A percentile compares a stretch with the other conserved stretches of the same genome.
Evolutionary conservation across 2,888 invertebrate species (phyloP).

Genomic region (Callyntrura sp.): DNA sequence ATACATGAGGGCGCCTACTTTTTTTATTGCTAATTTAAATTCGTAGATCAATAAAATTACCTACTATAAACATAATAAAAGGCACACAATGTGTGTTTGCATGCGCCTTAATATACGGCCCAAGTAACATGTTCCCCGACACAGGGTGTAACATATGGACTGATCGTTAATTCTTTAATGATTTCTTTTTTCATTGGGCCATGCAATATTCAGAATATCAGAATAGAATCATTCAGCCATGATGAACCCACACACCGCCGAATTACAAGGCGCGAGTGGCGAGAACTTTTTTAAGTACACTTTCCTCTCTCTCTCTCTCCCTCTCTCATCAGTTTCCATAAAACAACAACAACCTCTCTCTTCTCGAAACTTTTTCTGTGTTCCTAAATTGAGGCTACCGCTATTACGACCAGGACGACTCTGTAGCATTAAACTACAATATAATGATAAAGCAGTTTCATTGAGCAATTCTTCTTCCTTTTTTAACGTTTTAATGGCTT

Average conservation of each 20-base stretch:
- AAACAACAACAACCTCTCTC: constrained; percentile 38
- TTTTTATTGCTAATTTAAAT: constrained; percentile 48
- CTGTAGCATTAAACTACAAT: constrained; percentile 29
- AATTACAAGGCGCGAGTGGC: neutral
- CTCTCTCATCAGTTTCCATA: constrained; percentile 15
- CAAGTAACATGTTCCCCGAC: neutral
- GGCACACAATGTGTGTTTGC: too few relatives aligned
- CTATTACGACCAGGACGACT: neutral
- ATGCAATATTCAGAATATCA: constrained; percentile 44
- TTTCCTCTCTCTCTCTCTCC: too few relatives aligned
- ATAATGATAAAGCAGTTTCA: constrained; percentile 51
- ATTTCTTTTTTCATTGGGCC: constrained; percentile 42
- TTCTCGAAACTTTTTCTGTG: neutral
- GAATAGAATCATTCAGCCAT: constrained; percentile 30
- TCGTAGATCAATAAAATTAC: constrained; percentile 33
- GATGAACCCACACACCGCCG: constrained; percentile 18
- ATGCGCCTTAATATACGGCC: too few relatives aligned
- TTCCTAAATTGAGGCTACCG: neutral
- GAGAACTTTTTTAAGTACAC: neutral
- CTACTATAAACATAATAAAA: neutral
- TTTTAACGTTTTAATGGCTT: constrained; percentile 67
- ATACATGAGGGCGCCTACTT: neutral
- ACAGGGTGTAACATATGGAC: constrained; percentile 48
- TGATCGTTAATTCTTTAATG: constrained; percentile 57
- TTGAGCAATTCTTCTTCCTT: constrained; percentile 56